phyloP scores from a whole-genome alignment of 2,797 vertebrate genomes.

The Galago senegalensis region DNA sequence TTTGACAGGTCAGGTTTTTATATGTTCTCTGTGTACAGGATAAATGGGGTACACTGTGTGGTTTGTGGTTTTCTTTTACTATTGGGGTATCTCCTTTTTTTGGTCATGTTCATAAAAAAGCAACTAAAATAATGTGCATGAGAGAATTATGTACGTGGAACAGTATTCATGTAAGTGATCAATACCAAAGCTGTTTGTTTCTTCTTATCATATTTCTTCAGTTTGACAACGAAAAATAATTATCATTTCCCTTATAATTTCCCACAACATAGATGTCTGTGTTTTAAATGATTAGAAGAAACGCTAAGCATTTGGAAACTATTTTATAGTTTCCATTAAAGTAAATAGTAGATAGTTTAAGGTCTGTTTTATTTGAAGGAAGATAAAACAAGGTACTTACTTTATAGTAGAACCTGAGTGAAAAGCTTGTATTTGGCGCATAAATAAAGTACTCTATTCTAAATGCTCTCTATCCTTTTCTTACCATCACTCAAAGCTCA shows the following conservation, averaged over 20 bases:
- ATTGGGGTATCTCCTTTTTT: neutral
- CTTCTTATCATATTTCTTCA: constrained; percentile 48
- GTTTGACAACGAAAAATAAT: constrained; percentile 52
- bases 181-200: neutral
- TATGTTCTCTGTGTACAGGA: constrained; percentile 7
- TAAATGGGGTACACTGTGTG: neutral
- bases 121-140: neutral
- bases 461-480: neutral
- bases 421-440: neutral
- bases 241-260: neutral
- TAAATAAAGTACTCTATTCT: neutral
- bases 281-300: constrained; percentile 33
- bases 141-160: neutral
- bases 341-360: constrained; percentile 20
- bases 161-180: constrained; percentile 32
- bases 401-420: neutral
- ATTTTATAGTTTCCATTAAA: constrained; percentile 38
- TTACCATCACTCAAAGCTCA: neutral
- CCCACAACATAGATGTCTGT: neutral
- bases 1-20: neutral
- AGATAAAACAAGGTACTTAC: constrained; percentile 55
- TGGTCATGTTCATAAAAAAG: neutral
- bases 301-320: constrained; percentile 16
- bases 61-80: constrained; percentile 31
- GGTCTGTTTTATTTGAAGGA: constrained; percentile 42